Evolutionary conservation across 2,113 vertebrate species (phyloP), one percentile per base, ranked within the genome.

Genomic region (Eolophus roseicapilla): DNA sequence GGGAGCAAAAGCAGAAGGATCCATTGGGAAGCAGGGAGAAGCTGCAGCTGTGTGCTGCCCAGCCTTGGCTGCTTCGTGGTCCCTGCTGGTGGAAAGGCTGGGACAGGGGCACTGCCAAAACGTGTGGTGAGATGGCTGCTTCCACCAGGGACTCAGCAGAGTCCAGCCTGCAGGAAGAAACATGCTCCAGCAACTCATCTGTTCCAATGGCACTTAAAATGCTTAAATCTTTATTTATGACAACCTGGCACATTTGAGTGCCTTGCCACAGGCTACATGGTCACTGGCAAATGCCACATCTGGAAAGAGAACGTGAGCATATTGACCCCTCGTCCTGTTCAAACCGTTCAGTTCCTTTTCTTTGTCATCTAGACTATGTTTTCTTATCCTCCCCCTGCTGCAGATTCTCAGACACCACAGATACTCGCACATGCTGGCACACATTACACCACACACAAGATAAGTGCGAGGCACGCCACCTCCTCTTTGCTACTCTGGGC

Each of bases 41-140:
- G 24, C 57, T 68, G 52, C 52, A 70, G 41, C 44, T 39, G 7
- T 3, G 4, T 62, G 29, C 39, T 7, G 6, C 49, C 77, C 46
- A 78, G 24, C 55, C 3, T 7, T 78, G 63, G 44, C 57, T 59
- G 57, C 33, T 60, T 47, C 2, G 0, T 0, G 0, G 6, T 65
- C 19, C 18, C 53, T 47, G 41, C 27, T 2, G 3, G 10, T 3
- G 28, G 21, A n/a, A 79, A 49, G 57, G 24, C 21, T 70, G 69
- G 55, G 73, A 31, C 5, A 28, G 33, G 28, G 41, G 15, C n/a
- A 33, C 13, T 2, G 6, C n/a, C 1, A 3, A 64, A 64, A n/a
- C 0, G 1, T 0, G 16, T 18, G 5, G 31, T 70, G 70, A 35
- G 37, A 67, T 3, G 6, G 31, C 46, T 74, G 83, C 47, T 88